phyloP scores from a whole-genome alignment of 1,140 invertebrate species.

The Maconellicoccus hirsutus region DNA sequence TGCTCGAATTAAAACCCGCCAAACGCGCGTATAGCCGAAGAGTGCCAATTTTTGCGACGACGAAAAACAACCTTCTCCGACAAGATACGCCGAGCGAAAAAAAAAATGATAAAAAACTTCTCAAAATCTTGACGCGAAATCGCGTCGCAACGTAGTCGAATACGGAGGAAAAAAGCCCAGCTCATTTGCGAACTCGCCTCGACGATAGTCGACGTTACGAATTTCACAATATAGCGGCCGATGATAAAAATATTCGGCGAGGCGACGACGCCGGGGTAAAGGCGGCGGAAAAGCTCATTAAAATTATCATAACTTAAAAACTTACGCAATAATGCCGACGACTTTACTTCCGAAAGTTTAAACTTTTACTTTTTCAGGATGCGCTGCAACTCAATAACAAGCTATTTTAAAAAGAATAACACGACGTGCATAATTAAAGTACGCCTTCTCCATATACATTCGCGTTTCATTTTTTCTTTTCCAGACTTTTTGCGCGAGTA shows the following conservation, averaged over 20 bases:
- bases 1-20: not conserved
- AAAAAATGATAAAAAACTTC: conserved; percentile 5
- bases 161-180: not conserved
- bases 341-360: not conserved
- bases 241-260: not conserved
- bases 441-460: not conserved
- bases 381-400: not conserved
- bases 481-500: not conserved
- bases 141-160: not conserved
- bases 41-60: not conserved
- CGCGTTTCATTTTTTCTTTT: not conserved
- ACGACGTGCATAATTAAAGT: not conserved
- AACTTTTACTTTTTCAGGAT: not conserved
- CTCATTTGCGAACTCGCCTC: not conserved
- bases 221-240: not conserved
- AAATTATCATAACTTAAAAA: conserved; percentile 6
- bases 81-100: not conserved
- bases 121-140: not conserved
- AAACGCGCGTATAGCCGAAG: not conserved
- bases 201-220: too few species aligned
- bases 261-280: too few species aligned
- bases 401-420: conserved; percentile 1
- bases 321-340: not conserved
- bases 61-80: not conserved
- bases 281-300: not conserved